Evolutionary conservation across 2,888 invertebrate species (phyloP).

Genomic region (Yponomeuta sedellus): DNA sequence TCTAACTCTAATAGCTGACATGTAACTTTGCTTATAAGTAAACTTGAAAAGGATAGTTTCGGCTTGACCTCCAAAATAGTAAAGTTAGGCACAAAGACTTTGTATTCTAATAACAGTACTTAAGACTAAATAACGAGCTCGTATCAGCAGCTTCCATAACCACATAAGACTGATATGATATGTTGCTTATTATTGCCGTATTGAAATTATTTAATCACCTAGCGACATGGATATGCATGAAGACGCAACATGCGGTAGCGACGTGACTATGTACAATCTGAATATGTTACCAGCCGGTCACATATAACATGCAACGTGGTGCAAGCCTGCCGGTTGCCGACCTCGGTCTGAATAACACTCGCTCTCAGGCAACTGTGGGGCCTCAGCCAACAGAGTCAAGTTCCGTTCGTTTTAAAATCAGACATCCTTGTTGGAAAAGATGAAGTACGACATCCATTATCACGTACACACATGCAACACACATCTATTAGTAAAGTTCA

Average conservation of each 20-base stretch:
- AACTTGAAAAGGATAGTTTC: not conserved
- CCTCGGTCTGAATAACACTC: conserved; percentile 64
- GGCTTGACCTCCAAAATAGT: conserved; percentile 4
- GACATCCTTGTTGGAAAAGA: conserved; percentile 66
- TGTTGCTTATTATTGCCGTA: conserved; percentile 61
- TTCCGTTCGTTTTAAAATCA: conserved; percentile 68
- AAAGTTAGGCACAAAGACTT: conserved; percentile 41
- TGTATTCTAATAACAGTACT: conserved; percentile 28
- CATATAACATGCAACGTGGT: conserved; percentile 35
- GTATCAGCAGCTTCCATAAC: conserved; percentile 41
- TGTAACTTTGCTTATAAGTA: not conserved
- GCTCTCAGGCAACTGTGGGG: conserved; percentile 58
- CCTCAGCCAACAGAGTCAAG: conserved; percentile 70
- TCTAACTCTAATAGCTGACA: not conserved
- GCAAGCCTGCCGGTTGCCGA: conserved; percentile 14
- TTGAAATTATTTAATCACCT: conserved; percentile 27
- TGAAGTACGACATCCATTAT: conserved; percentile 68
- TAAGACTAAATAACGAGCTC: conserved; percentile 59
- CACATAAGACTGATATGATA: conserved; percentile 60
- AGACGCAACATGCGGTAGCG: conserved; percentile 44
- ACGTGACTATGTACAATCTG: conserved; percentile 31
- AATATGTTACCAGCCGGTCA: conserved; percentile 42
- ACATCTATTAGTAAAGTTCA: conserved; percentile 56
- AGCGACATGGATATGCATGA: conserved; percentile 40
- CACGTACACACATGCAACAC: conserved; percentile 74